These are phyloP conservation scores for Crepidodera aurea DNA, from an alignment of 2,888 invertebrate species.

Conservation along the genomic window DNA sequence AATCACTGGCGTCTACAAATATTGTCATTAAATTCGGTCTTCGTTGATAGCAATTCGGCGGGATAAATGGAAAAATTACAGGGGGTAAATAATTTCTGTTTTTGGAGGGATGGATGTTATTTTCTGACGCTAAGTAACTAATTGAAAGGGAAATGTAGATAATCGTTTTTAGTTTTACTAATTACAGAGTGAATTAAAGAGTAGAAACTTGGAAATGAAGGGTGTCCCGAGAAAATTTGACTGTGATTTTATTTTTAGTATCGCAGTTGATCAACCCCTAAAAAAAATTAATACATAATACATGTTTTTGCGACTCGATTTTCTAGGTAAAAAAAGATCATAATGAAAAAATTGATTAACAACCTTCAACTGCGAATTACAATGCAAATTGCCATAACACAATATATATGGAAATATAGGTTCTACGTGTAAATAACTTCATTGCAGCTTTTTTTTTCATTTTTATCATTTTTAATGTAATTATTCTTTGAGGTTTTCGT, in stretches of 20 bases:
- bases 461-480: conserved; percentile 27
- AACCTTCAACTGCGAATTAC: conserved; percentile 26
- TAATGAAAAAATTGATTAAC: conserved; percentile 21
- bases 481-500: conserved; percentile 18
- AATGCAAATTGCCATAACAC: conserved; percentile 30
- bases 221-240: no score
- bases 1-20: neutral
- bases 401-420: conserved; percentile 29
- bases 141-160: neutral
- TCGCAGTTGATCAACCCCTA: no score
- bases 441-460: conserved; percentile 19
- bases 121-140: neutral
- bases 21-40: neutral
- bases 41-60: neutral
- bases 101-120: neutral
- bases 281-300: no score
- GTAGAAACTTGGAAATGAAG: no score
- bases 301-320: no score
- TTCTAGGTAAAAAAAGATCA: conserved; percentile 13
- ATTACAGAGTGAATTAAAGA: conserved; percentile 5
- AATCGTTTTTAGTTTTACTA: neutral
- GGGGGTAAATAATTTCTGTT: neutral
- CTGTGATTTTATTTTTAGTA: no score
- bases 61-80: neutral
- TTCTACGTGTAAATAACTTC: conserved; percentile 27